phyloP scores from a whole-genome alignment of 1,140 invertebrate genomes.

The Whitmania pigra region DNA sequence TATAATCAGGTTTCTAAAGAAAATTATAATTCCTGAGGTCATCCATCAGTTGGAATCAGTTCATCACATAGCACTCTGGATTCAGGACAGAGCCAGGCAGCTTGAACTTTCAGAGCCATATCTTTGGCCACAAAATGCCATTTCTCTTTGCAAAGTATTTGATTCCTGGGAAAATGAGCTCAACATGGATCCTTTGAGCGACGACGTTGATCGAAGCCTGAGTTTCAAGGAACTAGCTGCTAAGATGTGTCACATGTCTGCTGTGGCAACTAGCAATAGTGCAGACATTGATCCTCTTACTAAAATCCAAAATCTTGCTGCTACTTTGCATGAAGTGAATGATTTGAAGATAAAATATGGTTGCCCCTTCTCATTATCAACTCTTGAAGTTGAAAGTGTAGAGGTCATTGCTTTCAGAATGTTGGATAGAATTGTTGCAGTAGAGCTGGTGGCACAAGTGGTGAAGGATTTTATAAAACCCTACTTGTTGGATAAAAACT shows the following conservation, averaged over 20 bases:
- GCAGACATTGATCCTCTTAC: background rate
- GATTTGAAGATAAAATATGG: background rate
- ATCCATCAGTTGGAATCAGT: background rate
- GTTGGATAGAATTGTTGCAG: slow-evolving; percentile 9
- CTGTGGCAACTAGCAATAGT: background rate
- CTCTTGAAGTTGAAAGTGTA: background rate
- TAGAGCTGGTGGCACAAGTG: background rate
- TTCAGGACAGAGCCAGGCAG: background rate
- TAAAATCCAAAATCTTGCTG: background rate
- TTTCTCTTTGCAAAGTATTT: background rate
- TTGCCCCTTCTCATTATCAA: background rate
- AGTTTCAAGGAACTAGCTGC: background rate
- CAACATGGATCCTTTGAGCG: background rate
- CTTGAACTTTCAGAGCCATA: slow-evolving; percentile 1
- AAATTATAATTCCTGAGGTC: background rate
- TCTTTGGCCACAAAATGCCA: slow-evolving; percentile 4
- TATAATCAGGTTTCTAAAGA: background rate
- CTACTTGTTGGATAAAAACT: background rate
- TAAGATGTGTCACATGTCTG: background rate
- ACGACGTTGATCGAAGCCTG: background rate
- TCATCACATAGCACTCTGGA: background rate
- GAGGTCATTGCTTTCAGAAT: background rate
- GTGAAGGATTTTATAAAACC: background rate
- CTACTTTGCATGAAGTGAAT: background rate
- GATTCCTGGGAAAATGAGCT: background rate